Conservation (phyloP, 2,113 vertebrate genomes). For the Pionites leucogaster region DNA sequence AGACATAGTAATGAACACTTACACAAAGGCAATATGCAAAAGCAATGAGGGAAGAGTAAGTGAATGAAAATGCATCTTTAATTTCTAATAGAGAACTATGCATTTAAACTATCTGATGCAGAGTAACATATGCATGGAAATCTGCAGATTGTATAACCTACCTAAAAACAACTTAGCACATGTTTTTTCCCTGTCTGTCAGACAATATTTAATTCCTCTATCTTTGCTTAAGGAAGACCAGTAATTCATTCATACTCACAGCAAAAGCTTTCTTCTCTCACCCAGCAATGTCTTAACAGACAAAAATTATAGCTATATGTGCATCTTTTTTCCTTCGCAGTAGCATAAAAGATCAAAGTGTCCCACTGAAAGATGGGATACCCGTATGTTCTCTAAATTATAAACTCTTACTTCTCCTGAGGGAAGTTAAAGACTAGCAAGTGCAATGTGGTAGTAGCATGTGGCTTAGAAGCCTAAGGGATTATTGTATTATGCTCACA, state of each 20-base stretch:
- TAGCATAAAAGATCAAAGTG: background rate
- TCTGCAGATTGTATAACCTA: background rate
- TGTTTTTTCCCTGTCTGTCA: background rate
- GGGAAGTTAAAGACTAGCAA: background rate
- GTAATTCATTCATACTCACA: background rate
- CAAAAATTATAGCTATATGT: background rate
- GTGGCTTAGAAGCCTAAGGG: background rate
- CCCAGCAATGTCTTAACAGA: background rate
- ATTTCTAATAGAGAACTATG: background rate
- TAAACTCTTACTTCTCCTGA: background rate
- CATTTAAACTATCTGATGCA: background rate
- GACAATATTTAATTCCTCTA: background rate
- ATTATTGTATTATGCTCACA: background rate
- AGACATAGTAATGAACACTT: background rate
- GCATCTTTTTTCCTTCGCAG: background rate
- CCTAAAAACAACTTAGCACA: background rate
- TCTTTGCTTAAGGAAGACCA: background rate
- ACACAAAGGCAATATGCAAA: background rate
- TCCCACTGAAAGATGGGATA: fast-evolving
- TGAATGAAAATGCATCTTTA: background rate
- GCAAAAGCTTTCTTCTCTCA: background rate
- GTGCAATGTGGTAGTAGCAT: background rate
- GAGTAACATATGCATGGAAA: background rate
- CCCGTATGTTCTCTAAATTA: background rate
- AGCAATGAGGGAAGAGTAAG: background rate